These are phyloP conservation scores for Pachycephala philippinensis DNA, from an alignment of 2,113 vertebrate genomes.

Conservation along the genomic window DNA sequence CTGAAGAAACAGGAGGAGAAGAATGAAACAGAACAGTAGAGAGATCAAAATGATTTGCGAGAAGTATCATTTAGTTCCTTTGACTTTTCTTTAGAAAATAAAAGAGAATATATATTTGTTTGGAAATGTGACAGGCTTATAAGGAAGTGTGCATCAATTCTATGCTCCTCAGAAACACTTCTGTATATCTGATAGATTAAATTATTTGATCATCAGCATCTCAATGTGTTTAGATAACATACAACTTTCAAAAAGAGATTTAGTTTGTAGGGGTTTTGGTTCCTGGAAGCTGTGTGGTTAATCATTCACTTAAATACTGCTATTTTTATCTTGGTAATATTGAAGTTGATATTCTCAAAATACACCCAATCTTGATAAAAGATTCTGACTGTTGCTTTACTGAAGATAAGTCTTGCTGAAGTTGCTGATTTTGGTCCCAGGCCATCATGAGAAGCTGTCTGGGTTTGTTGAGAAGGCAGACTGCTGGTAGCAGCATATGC, in stretches of 20 bases:
- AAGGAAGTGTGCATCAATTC: background rate
- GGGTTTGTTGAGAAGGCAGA: background rate
- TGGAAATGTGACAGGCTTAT: background rate
- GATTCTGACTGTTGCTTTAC: background rate
- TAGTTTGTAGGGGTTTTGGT: background rate
- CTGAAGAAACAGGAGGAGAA: background rate
- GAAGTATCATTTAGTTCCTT: background rate
- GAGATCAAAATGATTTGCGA: background rate
- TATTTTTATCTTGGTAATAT: slow-evolving; percentile 19
- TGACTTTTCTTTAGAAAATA: background rate
- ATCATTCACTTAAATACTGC: slow-evolving; percentile 8
- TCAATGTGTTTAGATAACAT: background rate
- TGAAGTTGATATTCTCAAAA: slow-evolving; percentile 31
- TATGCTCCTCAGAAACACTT: background rate
- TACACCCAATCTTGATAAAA: slow-evolving; percentile 9
- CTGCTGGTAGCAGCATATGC: background rate
- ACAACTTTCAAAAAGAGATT: slow-evolving; percentile 3
- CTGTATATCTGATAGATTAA: background rate
- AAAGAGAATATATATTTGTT: background rate
- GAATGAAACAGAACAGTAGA: background rate
- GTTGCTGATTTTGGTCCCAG: slow-evolving; percentile 3
- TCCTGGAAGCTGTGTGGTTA: slow-evolving; percentile 1
- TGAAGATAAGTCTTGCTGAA: background rate
- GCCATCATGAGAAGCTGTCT: background rate
- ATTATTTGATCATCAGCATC: background rate